These are phyloP conservation scores for Corythoichthys intestinalis DNA, from an alignment of 2,113 vertebrate species.

Conservation along the genomic window DNA sequence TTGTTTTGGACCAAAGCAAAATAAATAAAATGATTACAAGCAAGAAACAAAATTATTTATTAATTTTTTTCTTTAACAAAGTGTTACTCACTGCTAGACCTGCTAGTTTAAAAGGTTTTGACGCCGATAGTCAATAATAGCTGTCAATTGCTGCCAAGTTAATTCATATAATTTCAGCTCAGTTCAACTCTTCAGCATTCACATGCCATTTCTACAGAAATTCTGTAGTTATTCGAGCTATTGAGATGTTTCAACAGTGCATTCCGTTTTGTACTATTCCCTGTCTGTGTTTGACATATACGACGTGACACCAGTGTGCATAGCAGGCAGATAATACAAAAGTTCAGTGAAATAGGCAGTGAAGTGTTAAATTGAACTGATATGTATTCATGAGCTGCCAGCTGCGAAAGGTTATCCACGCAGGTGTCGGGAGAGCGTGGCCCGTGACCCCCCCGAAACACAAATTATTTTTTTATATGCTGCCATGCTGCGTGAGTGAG, in stretches of 20 bases:
- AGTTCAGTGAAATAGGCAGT: slow-evolving; percentile 1
- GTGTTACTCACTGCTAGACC: too few relatives aligned
- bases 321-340: slow-evolving; percentile 1
- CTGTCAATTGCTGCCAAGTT: neutral
- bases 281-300: neutral
- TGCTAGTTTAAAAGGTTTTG: too few relatives aligned
- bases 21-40: too few relatives aligned
- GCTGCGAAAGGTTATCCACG: slow-evolving; percentile 5
- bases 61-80: too few relatives aligned
- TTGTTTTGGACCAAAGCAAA: too few relatives aligned
- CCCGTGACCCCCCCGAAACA: neutral
- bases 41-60: too few relatives aligned
- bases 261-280: neutral
- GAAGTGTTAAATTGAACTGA: slow-evolving; percentile 7
- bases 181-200: neutral
- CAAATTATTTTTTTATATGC: slow-evolving; percentile 6
- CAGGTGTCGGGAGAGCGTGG: slow-evolving; percentile 1
- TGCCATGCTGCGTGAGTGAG: neutral
- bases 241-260: neutral
- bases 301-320: neutral
- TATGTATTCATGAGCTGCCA: slow-evolving; percentile 7
- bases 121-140: too few relatives aligned
- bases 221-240: neutral
- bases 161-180: neutral
- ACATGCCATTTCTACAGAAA: neutral